Conservation (phyloP, 2,113 vertebrate species). For the Myodes glareolus region DNA sequence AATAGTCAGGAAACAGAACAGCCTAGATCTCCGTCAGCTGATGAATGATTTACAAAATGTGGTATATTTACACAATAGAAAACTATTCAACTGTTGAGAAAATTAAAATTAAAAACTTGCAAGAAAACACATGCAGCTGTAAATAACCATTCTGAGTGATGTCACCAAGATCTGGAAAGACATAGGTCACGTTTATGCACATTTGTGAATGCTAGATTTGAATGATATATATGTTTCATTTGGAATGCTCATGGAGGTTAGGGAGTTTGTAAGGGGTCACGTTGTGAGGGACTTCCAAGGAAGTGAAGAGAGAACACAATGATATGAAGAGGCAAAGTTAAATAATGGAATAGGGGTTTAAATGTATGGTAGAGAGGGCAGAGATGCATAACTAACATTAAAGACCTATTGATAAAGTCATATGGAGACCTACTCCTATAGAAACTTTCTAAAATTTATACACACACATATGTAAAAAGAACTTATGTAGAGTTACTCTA, state of each 20-base stretch:
- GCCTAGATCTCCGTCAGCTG: not conserved
- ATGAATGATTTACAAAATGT: not conserved
- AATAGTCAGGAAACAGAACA: not conserved
- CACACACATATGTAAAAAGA: not conserved
- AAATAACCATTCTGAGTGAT: not conserved
- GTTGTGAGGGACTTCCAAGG: not conserved
- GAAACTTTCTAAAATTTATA: not conserved
- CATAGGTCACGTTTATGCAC: not conserved
- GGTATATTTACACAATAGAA: no score
- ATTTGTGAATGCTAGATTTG: not conserved
- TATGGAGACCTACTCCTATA: not conserved
- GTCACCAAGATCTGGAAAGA: not conserved
- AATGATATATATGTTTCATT: not conserved
- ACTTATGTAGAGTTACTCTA: not conserved
- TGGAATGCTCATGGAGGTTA: not conserved
- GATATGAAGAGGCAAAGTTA: not conserved
- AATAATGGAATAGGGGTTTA: not conserved
- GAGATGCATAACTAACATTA: not conserved
- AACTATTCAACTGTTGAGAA: not conserved
- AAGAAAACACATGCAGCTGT: not conserved
- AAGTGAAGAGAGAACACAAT: not conserved
- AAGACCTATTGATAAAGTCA: not conserved
- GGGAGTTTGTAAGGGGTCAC: not conserved
- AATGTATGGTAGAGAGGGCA: not conserved
- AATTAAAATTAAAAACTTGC: not conserved